Conservation (phyloP, 2,113 vertebrate species). For the Leiothrix lutea region DNA sequence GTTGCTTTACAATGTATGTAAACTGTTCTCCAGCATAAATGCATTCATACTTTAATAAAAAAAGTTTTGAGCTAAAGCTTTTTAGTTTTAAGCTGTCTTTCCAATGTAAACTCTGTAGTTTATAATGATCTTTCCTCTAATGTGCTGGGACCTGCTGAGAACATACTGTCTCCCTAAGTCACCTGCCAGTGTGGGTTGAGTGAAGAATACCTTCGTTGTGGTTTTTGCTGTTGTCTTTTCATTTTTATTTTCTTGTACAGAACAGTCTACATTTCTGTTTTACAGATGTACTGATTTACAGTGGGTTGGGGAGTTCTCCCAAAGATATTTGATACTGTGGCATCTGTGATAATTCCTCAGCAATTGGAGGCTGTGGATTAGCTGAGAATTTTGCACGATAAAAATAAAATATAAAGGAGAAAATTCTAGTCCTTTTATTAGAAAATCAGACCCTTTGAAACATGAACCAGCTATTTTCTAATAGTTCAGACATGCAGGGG, state of each 20-base stretch:
- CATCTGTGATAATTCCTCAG: background rate
- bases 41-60: conserved; percentile 80
- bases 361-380: background rate
- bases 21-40: conserved; percentile 73
- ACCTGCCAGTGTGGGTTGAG: background rate
- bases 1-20: conserved; percentile 75
- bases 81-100: conserved; percentile 39
- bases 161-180: background rate
- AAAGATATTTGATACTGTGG: background rate
- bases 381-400: background rate
- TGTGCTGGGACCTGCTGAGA: background rate
- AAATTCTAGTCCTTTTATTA: background rate
- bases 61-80: conserved; percentile 62
- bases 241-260: background rate
- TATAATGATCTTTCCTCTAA: background rate
- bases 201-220: background rate
- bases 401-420: background rate
- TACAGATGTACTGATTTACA: background rate
- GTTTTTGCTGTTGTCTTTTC: background rate
- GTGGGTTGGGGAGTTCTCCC: background rate
- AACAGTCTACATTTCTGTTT: background rate
- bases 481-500: background rate
- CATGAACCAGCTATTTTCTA: background rate
- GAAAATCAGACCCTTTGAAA: conserved; percentile 13
- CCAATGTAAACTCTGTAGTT: background rate